Base-by-base conservation (phyloP, 2,888 invertebrate genomes). In the Caprella mutica region DNA sequence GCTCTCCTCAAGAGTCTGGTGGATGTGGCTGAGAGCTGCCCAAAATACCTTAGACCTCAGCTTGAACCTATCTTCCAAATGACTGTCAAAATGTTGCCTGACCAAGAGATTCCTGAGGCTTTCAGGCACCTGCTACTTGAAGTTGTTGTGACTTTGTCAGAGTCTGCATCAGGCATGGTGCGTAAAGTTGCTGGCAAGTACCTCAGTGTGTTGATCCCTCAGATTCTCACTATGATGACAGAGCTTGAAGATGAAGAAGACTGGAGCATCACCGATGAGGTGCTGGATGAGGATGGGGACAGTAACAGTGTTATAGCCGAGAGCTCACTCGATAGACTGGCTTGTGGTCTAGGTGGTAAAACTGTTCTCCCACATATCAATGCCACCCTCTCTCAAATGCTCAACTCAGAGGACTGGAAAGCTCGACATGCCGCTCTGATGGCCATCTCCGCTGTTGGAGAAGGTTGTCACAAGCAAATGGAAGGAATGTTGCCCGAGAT, bases 381-480 rank as follows among this genome's bases (percentile, higher is more conserved):
- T 65, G 80, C 80, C 50, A 83, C 83, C 69, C 82, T 97, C 65
- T 90, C 93, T 0, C 78, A 78, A 35, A 93, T 97, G 94, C 76
- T 65, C 14, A 53, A 59, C 64, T 19, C 69, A 72, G 73, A 67
- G 50, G 73, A 76, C 66, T 78, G 77, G 77, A 69, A 73, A 55
- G 71, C 72, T 67, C 76, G 83, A n/a, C 91, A 97, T 74, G 97
- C 97, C 40, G 98, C 93, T 2, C 79, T 98, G 35, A 98, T 98
- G 96, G 97, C 97, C 0, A 85, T 98, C 46, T 97, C 96, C 5
- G 92, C 96, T 0, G 88, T 94, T 59, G 97, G 97, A 4, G 98
- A 98, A 77, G 98, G 98, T 23, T 98, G 97, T 71, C 92, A 93
- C 72, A 90, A 93, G 71, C 92, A 96, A 74, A 98, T 98, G 98